Evolutionary conservation across 92 coral and sea anemone species (phyloP).

Genomic region (Epizoanthus ramosus): DNA sequence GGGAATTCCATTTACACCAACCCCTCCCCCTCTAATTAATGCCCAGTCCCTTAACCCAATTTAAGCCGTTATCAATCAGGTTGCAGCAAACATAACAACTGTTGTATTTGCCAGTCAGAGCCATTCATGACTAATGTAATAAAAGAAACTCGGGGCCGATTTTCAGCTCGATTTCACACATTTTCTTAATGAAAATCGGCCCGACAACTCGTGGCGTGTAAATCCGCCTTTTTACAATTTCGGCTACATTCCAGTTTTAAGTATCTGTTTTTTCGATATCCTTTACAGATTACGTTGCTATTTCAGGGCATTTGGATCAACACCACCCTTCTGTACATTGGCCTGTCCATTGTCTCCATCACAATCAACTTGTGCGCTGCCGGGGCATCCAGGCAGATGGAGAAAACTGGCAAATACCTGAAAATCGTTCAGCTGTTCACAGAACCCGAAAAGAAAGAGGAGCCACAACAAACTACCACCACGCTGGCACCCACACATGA

Average conservation of each 20-base stretch:
- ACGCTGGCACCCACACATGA: not conserved
- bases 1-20: too few relatives aligned
- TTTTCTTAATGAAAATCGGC: too few relatives aligned
- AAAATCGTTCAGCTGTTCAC: constrained; percentile 72
- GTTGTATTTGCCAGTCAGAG: too few relatives aligned
- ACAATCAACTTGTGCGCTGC: constrained; percentile 90
- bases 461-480: not conserved
- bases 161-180: too few relatives aligned
- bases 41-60: too few relatives aligned
- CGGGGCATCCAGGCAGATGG: constrained; percentile 75
- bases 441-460: constrained; percentile 28
- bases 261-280: constrained; percentile 54
- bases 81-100: too few relatives aligned
- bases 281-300: constrained; percentile 82
- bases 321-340: constrained; percentile 80
- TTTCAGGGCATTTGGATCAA: constrained; percentile 96
- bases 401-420: constrained; percentile 81
- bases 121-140: too few relatives aligned
- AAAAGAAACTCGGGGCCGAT: too few relatives aligned
- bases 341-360: constrained; percentile 82
- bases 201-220: too few relatives aligned
- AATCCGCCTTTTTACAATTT: too few relatives aligned
- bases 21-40: too few relatives aligned
- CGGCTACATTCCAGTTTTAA: constrained; percentile 46
- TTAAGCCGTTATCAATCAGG: too few relatives aligned